Evolutionary conservation across 2,797 vertebrate species (phyloP).

Genomic region (Agapornis canus): DNA sequence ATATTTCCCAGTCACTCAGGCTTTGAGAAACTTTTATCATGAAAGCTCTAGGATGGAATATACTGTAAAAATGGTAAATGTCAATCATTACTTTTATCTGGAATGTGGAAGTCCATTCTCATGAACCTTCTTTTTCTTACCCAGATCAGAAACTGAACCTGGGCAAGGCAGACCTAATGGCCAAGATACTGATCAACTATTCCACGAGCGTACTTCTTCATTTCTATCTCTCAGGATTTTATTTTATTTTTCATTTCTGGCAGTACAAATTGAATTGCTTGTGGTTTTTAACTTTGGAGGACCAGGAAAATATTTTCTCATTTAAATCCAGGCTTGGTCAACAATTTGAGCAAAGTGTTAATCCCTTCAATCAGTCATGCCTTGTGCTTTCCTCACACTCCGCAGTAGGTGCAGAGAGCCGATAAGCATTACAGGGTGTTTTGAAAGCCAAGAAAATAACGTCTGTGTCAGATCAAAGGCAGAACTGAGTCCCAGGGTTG

Average conservation of each 20-base stretch:
- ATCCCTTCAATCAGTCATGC: not conserved
- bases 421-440: not conserved
- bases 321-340: not conserved
- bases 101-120: not conserved
- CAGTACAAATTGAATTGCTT: not conserved
- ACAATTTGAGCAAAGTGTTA: not conserved
- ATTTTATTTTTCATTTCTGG: not conserved
- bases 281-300: not conserved
- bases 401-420: rapidly evolving
- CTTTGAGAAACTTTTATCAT: not conserved
- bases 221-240: not conserved
- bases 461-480: slow-evolving; percentile 6
- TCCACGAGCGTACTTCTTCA: not conserved
- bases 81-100: not conserved
- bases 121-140: not conserved
- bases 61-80: not conserved
- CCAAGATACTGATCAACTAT: not conserved
- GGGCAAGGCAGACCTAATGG: not conserved
- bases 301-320: not conserved
- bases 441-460: not conserved
- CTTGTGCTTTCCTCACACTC: not conserved
- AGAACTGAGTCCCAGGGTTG: not conserved
- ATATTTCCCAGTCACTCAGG: rapidly evolving
- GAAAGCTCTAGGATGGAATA: not conserved
- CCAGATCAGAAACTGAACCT: not conserved